Conservation (phyloP, 2,113 vertebrate species). For the Azemiops feae region DNA sequence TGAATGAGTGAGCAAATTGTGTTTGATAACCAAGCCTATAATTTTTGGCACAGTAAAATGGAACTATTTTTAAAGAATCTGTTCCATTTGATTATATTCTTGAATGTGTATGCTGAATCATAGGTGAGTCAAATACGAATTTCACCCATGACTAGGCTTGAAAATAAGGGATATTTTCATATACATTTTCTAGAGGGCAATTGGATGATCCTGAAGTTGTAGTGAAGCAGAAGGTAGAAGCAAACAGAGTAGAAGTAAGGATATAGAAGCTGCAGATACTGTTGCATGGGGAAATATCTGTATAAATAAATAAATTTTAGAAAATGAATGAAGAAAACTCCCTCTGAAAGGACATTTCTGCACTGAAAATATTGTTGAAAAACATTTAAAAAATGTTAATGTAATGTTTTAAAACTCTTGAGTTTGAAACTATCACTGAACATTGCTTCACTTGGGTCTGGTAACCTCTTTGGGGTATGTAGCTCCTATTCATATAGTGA, state of each 20-base stretch:
- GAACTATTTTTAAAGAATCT: neutral
- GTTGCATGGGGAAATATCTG: neutral
- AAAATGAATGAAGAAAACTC: neutral
- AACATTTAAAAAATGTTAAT: neutral
- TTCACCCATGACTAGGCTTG: neutral
- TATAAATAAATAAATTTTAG: neutral
- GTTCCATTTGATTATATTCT: neutral
- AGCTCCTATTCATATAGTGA: neutral
- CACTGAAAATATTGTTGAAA: neutral
- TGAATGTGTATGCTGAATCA: neutral
- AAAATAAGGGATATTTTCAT: neutral
- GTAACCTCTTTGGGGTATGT: neutral
- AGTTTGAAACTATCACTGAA: neutral
- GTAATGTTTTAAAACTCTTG: neutral
- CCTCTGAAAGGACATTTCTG: neutral
- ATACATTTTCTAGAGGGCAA: neutral
- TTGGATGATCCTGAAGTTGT: neutral
- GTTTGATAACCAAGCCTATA: neutral
- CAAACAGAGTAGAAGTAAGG: neutral
- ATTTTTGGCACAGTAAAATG: neutral
- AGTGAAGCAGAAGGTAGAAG: neutral
- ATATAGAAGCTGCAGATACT: neutral
- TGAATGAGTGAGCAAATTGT: neutral
- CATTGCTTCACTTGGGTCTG: neutral
- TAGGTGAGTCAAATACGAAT: neutral